Evolutionary conservation across 2,797 vertebrate species (phyloP).

Genomic region (Cynodonichthys magdalenae): DNA sequence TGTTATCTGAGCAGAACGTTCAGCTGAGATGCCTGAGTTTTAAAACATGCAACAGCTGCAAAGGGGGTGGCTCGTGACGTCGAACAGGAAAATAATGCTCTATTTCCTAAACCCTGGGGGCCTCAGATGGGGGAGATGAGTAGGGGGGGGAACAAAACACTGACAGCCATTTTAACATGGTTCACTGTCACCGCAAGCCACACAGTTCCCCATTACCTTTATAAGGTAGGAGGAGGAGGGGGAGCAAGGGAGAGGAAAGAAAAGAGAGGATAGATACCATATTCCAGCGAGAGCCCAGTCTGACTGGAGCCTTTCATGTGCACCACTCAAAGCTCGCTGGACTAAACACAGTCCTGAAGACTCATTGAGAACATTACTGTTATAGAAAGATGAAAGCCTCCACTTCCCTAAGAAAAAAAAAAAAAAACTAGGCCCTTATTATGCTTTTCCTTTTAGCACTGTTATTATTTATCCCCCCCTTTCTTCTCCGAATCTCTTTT

Average conservation of each 20-base stretch:
- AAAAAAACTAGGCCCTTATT: slow-evolving; percentile 79
- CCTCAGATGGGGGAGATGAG: slow-evolving; percentile 38
- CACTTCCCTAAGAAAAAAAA: slow-evolving; percentile 50
- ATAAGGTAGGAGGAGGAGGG: slow-evolving; percentile 35
- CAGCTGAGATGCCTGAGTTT: slow-evolving; percentile 65
- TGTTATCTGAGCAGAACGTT: slow-evolving; percentile 39
- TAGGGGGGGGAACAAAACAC: slow-evolving; percentile 44
- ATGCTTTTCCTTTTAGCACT: slow-evolving; percentile 74
- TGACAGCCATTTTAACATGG: slow-evolving; percentile 64
- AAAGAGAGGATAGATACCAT: slow-evolving; percentile 57
- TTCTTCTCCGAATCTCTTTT: slow-evolving; percentile 78
- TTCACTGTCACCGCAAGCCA: slow-evolving; percentile 63
- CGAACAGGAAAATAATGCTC: slow-evolving; percentile 79
- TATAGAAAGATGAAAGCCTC: slow-evolving; percentile 81
- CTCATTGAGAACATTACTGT: slow-evolving; percentile 82
- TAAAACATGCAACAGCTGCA: slow-evolving; percentile 90
- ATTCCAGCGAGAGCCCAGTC: slow-evolving; percentile 60
- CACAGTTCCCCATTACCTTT: slow-evolving; percentile 63
- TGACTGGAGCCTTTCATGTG: slow-evolving; percentile 78
- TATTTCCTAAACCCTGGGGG: slow-evolving; percentile 79
- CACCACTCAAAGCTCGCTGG: slow-evolving; percentile 72
- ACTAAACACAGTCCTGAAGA: slow-evolving; percentile 74
- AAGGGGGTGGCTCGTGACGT: slow-evolving; percentile 81
- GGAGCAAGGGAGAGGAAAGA: slow-evolving; percentile 44
- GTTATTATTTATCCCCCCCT: slow-evolving; percentile 77